Conservation (phyloP, 2,888 invertebrate genomes). For the Mylabris sibirica region DNA sequence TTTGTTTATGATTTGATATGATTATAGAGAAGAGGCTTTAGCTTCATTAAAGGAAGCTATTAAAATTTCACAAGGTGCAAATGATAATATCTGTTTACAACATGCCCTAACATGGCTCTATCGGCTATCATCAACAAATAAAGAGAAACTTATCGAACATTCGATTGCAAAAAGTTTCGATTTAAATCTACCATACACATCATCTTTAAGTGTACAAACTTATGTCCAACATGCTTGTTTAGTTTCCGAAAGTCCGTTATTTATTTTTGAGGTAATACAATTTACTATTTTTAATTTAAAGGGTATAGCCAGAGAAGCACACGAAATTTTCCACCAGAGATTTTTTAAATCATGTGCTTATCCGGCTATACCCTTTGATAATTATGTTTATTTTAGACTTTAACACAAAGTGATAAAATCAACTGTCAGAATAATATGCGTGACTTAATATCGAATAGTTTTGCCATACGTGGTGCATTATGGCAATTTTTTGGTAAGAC, state of each 20-base stretch:
- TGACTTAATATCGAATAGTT: slow-evolving; percentile 81
- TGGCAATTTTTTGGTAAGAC: slow-evolving; percentile 91
- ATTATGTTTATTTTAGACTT: slow-evolving; percentile 60
- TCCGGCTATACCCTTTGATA: too few species aligned
- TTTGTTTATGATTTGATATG: neutral
- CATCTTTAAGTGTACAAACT: slow-evolving; percentile 77
- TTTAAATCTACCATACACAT: slow-evolving; percentile 73
- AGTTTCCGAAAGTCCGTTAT: slow-evolving; percentile 70
- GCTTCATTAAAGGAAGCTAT: slow-evolving; percentile 87
- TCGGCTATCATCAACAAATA: slow-evolving; percentile 65
- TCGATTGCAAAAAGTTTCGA: slow-evolving; percentile 74
- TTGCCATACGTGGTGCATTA: slow-evolving; percentile 82
- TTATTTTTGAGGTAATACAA: slow-evolving; percentile 69
- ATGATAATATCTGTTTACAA: slow-evolving; percentile 85
- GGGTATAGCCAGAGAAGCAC: too few species aligned
- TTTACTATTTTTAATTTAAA: neutral
- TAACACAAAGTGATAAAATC: slow-evolving; percentile 84
- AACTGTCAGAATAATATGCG: slow-evolving; percentile 86
- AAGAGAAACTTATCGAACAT: slow-evolving; percentile 71
- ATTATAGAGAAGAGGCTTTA: slow-evolving; percentile 74
- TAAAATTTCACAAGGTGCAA: slow-evolving; percentile 85
- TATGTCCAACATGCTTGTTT: slow-evolving; percentile 80
- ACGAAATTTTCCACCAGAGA: too few species aligned
- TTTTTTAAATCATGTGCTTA: too few species aligned
- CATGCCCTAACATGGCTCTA: slow-evolving; percentile 86